Base-by-base conservation (phyloP, 1,140 invertebrate species). In the Mercenaria mercenaria region DNA sequence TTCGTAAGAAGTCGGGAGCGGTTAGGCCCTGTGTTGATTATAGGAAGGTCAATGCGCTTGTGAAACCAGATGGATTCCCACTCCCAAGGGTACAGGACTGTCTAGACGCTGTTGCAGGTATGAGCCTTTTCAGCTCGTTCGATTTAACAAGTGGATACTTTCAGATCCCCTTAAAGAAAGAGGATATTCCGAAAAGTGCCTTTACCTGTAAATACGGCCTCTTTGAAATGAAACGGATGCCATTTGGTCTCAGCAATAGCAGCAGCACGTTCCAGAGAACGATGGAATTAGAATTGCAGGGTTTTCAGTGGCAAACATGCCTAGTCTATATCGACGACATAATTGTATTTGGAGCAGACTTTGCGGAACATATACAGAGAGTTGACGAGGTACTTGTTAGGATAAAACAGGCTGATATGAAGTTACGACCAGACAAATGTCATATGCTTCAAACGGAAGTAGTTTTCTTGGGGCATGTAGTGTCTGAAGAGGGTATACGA, bases 141-240 rank as follows among this genome's bases (percentile, higher is more conserved):
- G 52, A 83, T 37, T 26, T 61, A 20, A 32, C 34, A 4, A 10
- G n/a, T 41, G 94, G 91, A 10, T 94, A 90, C 64, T 93, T 94
- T 94, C 96, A 96, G 76, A 89, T 96, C 0, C 76, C n/a, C 41
- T 72, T 96, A 10, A 61, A 94, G 20, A 20, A 82, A n/a, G 88
- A 92, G 8, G 93, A 94, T 67, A 91, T 83, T 10, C 79, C 95
- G 59, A 94, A 95, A 67, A 96, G 96, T 1, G 89, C 89, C 26
- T 86, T 90, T 61, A 34, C 41, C 29, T 52, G 64, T 13, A 37
- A 76, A 39, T 76, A 37, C 11, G 72, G 8, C 15, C 32, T 34
- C 15, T 64, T 18, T 18, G 74, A 56, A 61, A 6, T n/a, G 34
- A 13, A 4, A 13, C 20, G 6, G 18, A 26, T 20, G 59, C 61